A percentile compares a stretch with the other conserved stretches of the same genome.
These are phyloP conservation scores for Istiophorus platypterus DNA, from an alignment of 2,113 vertebrate genomes.

Conservation along the genomic window DNA sequence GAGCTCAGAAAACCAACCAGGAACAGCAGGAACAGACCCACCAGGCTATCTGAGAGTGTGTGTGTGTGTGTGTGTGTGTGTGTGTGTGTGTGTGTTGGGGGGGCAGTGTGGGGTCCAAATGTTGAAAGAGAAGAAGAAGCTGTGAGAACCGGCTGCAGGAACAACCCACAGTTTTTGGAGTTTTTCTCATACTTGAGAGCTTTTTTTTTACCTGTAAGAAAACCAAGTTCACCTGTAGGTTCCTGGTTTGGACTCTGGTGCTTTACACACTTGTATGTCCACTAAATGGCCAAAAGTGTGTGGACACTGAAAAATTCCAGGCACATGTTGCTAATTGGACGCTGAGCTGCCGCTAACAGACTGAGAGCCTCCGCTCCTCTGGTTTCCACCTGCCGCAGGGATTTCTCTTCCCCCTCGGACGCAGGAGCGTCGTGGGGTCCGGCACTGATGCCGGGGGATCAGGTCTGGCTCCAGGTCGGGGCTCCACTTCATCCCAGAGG, in stretches of 20 bases:
- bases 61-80: slow-evolving; percentile 10
- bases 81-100: slow-evolving; percentile 1
- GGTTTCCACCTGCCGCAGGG: neutral
- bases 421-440: too few species aligned
- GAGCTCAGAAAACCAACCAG: slow-evolving; percentile 75
- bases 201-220: neutral
- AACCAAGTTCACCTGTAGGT: neutral
- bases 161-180: neutral
- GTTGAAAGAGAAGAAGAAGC: slow-evolving; percentile 90
- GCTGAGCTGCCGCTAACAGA: neutral
- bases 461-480: too few species aligned
- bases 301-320: neutral
- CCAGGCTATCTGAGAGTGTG: slow-evolving; percentile 28
- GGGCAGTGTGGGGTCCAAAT: slow-evolving; percentile 73
- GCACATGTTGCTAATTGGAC: too few species aligned
- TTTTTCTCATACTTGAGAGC: neutral
- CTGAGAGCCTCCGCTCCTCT: too few species aligned
- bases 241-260: neutral
- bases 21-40: slow-evolving; percentile 60
- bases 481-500: too few species aligned
- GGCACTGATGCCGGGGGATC: too few species aligned
- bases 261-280: neutral
- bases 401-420: neutral
- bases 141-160: slow-evolving; percentile 52
- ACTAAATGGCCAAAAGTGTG: neutral